Percentiles rank a stretch among this genome's conserved stretches.
phyloP scores from a whole-genome alignment of 2,888 invertebrate species.

The Daptonema setosum region DNA sequence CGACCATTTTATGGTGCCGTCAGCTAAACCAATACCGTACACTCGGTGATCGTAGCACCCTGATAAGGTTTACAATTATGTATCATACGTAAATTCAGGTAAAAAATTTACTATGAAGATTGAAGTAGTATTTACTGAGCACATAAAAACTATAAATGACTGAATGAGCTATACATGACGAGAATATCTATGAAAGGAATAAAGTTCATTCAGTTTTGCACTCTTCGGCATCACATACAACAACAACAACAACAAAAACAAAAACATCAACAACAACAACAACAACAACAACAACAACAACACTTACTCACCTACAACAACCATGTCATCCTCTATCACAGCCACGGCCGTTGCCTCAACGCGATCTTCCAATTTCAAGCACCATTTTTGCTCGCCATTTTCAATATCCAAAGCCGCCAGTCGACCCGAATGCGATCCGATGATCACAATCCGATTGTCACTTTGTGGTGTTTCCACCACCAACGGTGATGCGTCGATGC shows the following conservation, averaged over 20 bases:
- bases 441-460: neutral
- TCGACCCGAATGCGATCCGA: neutral
- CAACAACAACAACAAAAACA: neutral
- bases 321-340: neutral
- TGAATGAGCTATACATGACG: too few relatives aligned
- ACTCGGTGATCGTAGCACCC: neutral
- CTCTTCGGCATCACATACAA: neutral
- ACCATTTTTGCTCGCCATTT: neutral
- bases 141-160: neutral
- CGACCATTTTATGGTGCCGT: neutral
- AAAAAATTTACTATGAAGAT: too few relatives aligned
- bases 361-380: neutral
- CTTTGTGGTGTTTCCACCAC: neutral
- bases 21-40: neutral
- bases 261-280: neutral
- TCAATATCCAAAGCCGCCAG: neutral
- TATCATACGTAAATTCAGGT: too few relatives aligned
- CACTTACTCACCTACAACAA: too few relatives aligned
- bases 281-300: neutral
- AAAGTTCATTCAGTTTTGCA: too few relatives aligned
- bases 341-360: neutral
- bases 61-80: neutral
- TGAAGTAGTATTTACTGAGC: too few relatives aligned
- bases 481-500: neutral
- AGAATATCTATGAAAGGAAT: too few relatives aligned